Percentiles rank a stretch among this genome's conserved stretches.
These are phyloP conservation scores for Yponomeuta cagnagella DNA, from an alignment of 2,888 invertebrate species.

Conservation along the genomic window DNA sequence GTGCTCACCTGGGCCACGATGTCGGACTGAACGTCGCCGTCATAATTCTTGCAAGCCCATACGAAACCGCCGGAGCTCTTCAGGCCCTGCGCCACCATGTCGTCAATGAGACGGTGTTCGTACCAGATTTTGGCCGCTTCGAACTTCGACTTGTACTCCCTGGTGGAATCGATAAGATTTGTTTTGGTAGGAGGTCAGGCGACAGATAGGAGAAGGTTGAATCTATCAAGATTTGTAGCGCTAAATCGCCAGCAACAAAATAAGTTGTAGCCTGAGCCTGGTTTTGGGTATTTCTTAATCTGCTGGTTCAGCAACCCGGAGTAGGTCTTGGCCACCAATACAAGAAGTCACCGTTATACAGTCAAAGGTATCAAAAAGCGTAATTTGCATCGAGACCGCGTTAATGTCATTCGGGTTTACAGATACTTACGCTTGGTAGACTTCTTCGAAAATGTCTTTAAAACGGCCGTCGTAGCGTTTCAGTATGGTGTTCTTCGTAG, in stretches of 20 bases:
- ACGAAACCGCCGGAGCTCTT: conserved; percentile 92
- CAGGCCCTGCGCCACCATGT: conserved; percentile 91
- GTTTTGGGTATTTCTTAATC: too few species aligned
- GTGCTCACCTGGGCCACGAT: conserved; percentile 81
- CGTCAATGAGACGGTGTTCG: conserved; percentile 93
- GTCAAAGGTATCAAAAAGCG: neutral
- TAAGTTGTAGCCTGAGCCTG: too few species aligned
- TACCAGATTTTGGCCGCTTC: conserved; percentile 90
- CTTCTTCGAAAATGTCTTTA: conserved; percentile 94
- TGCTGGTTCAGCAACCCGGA: too few species aligned
- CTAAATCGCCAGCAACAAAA: too few species aligned
- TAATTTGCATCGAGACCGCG: too few species aligned
- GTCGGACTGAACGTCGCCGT: conserved; percentile 94
- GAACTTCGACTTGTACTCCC: conserved; percentile 83
- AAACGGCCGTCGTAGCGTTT: conserved; percentile 93
- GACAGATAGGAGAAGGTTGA: too few species aligned
- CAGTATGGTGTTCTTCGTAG: conserved; percentile 93
- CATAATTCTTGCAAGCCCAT: conserved; percentile 96
- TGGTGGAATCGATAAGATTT: conserved; percentile 33
- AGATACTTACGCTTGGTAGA: conserved; percentile 82
- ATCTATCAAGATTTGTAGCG: too few species aligned
- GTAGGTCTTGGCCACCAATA: too few species aligned
- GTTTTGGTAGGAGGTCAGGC: too few species aligned
- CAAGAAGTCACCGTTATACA: too few species aligned
- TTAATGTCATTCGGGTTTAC: neutral